A percentile compares a stretch with the other conserved stretches of the same genome.
phyloP scores from a whole-genome alignment of 2,888 invertebrate genomes.

The Metopia argyrocephala region DNA sequence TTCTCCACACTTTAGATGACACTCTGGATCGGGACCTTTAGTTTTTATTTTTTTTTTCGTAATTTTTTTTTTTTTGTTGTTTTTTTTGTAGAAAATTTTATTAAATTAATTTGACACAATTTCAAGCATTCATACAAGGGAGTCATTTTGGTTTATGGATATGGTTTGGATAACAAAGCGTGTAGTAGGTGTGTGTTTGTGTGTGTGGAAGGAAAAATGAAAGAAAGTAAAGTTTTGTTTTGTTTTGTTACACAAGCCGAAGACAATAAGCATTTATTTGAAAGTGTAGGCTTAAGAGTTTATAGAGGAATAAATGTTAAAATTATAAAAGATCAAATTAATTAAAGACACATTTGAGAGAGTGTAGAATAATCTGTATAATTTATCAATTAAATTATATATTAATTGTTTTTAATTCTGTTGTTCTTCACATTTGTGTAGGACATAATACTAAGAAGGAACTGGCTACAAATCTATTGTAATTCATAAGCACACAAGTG shows the following conservation, averaged over 20 bases:
- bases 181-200: conserved; percentile 25
- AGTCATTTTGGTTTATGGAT: neutral
- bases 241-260: neutral
- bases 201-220: neutral
- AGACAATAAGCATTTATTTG: no score
- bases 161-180: neutral
- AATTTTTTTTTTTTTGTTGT: conserved; percentile 3
- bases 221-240: neutral
- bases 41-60: conserved; percentile 21
- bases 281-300: no score
- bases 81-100: neutral
- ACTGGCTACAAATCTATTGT: no score
- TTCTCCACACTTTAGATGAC: conserved; percentile 91
- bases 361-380: no score
- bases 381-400: no score
- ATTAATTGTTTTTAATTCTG: neutral
- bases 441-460: neutral
- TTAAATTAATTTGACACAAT: conserved; percentile 23
- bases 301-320: neutral
- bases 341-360: neutral
- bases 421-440: neutral
- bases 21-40: conserved; percentile 91
- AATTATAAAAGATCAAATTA: neutral
- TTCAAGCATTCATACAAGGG: conserved; percentile 22
- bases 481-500: no score